phyloP scores from a whole-genome alignment of 2,113 vertebrate genomes.

The Argyrosomus japonicus region DNA sequence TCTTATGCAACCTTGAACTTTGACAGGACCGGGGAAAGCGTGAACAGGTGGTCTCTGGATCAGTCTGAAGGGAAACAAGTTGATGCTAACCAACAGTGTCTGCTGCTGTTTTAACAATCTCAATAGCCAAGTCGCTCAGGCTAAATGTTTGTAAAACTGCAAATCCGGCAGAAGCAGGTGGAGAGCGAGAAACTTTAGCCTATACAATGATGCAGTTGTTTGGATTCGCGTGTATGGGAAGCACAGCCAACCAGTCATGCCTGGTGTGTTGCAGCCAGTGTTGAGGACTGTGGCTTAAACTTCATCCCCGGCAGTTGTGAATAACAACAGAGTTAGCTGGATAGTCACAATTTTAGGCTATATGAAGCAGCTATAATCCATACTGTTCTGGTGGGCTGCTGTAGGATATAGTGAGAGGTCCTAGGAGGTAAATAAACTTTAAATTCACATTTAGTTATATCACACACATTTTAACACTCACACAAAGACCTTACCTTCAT shows the following conservation, averaged over 20 bases:
- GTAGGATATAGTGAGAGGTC: background rate
- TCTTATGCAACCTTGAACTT: conserved; percentile 27
- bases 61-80: background rate
- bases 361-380: background rate
- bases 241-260: background rate
- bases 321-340: conserved; percentile 5
- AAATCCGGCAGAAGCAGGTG: background rate
- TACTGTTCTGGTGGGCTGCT: background rate
- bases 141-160: conserved; percentile 32
- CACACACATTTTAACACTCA: background rate
- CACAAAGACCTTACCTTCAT: conserved; percentile 48
- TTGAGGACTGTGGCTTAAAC: conserved; percentile 12
- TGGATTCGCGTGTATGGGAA: background rate
- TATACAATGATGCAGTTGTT: background rate
- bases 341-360: background rate
- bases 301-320: background rate
- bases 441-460: background rate
- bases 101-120: conserved; percentile 47
- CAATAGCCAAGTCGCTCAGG: conserved; percentile 47
- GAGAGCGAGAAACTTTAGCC: conserved; percentile 1
- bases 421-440: background rate
- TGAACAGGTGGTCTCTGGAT: conserved; percentile 38
- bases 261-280: background rate
- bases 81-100: conserved; percentile 41
- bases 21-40: conserved; percentile 23